A percentile compares a stretch with the other conserved stretches of the same genome.
phyloP scores from a whole-genome alignment of 2,888 invertebrate species.

The Lymantria dispar region DNA sequence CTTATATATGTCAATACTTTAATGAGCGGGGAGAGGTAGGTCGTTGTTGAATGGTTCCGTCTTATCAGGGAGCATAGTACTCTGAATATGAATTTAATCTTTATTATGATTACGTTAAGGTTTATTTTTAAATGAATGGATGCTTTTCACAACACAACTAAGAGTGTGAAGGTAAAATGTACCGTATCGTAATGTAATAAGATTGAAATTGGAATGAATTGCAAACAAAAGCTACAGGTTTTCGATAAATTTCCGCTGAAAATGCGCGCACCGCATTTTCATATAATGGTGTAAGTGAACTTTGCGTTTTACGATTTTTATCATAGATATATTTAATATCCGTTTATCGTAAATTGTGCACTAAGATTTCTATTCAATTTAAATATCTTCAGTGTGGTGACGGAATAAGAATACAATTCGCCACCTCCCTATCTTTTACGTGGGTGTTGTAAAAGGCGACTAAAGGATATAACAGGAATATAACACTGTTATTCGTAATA shows the following conservation, averaged over 20 bases:
- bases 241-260: conserved; percentile 69
- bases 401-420: too few relatives aligned
- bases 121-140: conserved; percentile 6
- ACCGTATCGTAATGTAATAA: not conserved
- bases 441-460: too few relatives aligned
- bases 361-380: too few relatives aligned
- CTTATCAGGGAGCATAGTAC: conserved; percentile 46
- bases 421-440: too few relatives aligned
- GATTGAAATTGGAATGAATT: conserved; percentile 18
- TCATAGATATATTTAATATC: too few relatives aligned
- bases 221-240: conserved; percentile 69
- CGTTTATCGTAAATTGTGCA: too few relatives aligned
- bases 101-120: accelerated
- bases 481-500: too few relatives aligned
- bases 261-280: conserved; percentile 43
- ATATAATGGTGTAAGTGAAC: conserved; percentile 36
- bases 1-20: conserved; percentile 43
- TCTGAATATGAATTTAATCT: conserved; percentile 10
- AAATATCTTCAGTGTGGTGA: too few relatives aligned
- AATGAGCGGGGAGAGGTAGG: conserved; percentile 35
- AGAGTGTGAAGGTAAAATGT: conserved; percentile 5
- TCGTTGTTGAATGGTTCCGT: conserved; percentile 38
- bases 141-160: conserved; percentile 19
- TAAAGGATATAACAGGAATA: too few relatives aligned
- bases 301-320: not conserved